phyloP scores from a whole-genome alignment of 2,113 vertebrate species.

The Gobiocypris rarus region DNA sequence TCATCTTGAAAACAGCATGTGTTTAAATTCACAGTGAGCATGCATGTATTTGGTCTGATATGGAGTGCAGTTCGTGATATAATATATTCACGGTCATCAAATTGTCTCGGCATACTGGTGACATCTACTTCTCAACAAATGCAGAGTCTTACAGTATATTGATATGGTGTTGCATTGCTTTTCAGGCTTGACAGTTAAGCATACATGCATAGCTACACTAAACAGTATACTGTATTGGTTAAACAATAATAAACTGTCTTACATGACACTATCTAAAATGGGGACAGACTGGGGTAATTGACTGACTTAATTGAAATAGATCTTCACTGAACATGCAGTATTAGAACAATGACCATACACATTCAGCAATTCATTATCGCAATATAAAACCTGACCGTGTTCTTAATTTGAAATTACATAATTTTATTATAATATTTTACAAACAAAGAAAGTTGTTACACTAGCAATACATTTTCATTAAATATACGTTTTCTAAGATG shows the following conservation, averaged over 20 bases:
- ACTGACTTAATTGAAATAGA: neutral
- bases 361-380: neutral
- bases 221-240: conserved; percentile 5
- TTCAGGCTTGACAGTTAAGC: neutral
- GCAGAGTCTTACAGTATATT: neutral
- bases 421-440: neutral
- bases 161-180: neutral
- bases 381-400: neutral
- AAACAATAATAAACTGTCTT: neutral
- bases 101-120: neutral
- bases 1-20: conserved; percentile 47
- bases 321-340: neutral
- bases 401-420: neutral
- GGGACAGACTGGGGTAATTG: neutral
- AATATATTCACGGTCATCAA: neutral
- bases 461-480: neutral
- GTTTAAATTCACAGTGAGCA: conserved; percentile 29
- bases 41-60: neutral
- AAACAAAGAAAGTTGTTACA: neutral
- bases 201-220: neutral
- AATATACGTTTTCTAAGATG: neutral
- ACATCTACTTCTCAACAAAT: neutral
- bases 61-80: neutral
- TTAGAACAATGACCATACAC: neutral
- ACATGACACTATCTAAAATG: neutral